Percentiles rank a stretch among this genome's conserved stretches.
Evolutionary conservation across 2,797 vertebrate species (phyloP).

Genomic region (Knipowitschia caucasica): DNA sequence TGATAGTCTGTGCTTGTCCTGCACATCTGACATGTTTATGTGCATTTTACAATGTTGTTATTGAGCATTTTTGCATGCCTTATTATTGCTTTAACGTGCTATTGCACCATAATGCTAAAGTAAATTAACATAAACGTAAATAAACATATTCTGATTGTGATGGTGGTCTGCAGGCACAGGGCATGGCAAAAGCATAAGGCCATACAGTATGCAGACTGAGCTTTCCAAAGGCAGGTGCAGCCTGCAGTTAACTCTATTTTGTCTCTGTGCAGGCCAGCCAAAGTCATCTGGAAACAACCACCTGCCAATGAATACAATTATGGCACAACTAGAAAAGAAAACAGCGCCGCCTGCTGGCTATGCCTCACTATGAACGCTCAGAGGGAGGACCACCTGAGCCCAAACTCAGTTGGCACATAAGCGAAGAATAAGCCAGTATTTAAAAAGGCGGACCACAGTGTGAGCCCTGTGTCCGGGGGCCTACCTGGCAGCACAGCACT

Average conservation of each 20-base stretch:
- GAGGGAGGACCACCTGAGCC: constrained; percentile 63
- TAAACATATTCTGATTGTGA: too few relatives aligned
- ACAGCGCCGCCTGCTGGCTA: constrained; percentile 76
- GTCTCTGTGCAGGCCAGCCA: constrained; percentile 50
- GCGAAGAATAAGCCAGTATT: constrained; percentile 5
- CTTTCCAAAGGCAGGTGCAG: constrained; percentile 33
- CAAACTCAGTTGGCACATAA: constrained; percentile 38
- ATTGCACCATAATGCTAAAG: too few relatives aligned
- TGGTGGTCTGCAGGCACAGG: neutral
- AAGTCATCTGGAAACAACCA: constrained; percentile 66
- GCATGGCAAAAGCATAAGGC: neutral
- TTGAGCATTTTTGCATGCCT: too few relatives aligned
- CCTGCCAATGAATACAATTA: constrained; percentile 73
- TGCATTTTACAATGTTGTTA: too few relatives aligned
- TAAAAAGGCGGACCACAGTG: constrained; percentile 41
- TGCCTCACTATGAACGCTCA: constrained; percentile 46
- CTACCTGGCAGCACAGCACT: constrained; percentile 65
- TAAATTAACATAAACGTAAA: too few relatives aligned
- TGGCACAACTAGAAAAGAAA: constrained; percentile 72
- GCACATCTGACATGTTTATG: too few relatives aligned
- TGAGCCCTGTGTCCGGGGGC: constrained; percentile 61
- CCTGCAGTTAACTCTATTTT: constrained; percentile 41
- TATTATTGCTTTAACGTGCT: too few relatives aligned
- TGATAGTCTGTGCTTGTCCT: too few relatives aligned
- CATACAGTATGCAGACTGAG: too few relatives aligned